A percentile compares a stretch with the other conserved stretches of the same genome.
phyloP scores from a whole-genome alignment of 2,113 vertebrate genomes.

The Smithornis capensis region DNA sequence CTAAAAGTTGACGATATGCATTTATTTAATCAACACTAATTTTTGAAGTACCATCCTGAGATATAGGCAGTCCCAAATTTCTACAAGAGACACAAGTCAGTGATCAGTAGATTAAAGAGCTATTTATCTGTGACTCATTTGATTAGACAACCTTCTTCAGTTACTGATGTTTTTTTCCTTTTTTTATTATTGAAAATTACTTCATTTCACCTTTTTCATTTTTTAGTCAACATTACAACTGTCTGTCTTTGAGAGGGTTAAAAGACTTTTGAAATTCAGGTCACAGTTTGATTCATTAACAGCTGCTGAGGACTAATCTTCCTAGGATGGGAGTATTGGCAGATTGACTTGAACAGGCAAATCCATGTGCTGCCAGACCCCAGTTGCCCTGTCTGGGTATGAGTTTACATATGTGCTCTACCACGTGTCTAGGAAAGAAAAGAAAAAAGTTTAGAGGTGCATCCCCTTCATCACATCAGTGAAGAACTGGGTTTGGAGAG shows the following conservation, averaged over 20 bases:
- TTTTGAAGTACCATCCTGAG: not conserved
- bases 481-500: not conserved
- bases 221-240: not conserved
- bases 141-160: not conserved
- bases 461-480: accelerated
- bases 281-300: not conserved
- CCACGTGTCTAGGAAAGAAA: accelerated
- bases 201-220: not conserved
- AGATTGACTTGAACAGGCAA: not conserved
- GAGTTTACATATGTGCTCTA: accelerated
- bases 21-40: conserved; percentile 25
- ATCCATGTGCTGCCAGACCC: not conserved
- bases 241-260: not conserved
- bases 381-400: not conserved
- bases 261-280: not conserved
- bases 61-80: not conserved
- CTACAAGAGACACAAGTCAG: not conserved
- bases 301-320: not conserved
- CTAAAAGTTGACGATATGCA: not conserved
- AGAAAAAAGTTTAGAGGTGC: not conserved
- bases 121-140: not conserved
- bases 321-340: not conserved
- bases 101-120: not conserved
- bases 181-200: not conserved
- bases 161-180: not conserved